Conservation (phyloP, 2,797 vertebrate genomes). For the Acanthiza pusilla region DNA sequence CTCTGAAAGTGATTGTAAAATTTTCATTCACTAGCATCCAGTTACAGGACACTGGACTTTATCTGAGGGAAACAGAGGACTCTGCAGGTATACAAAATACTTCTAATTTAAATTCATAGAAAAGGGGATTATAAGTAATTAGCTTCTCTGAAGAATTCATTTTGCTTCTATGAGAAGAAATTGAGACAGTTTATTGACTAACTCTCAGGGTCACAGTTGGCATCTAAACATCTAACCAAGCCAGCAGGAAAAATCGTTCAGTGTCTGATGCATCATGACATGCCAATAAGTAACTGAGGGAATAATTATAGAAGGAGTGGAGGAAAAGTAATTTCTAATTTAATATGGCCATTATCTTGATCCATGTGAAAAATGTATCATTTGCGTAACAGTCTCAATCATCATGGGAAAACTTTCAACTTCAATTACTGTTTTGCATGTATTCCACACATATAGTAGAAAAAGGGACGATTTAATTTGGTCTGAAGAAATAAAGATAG, state of each 20-base stretch:
- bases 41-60: not conserved
- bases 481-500: not conserved
- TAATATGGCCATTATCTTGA: not conserved
- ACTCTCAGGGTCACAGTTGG: not conserved
- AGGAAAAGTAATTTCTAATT: not conserved
- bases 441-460: not conserved
- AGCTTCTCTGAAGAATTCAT: not conserved
- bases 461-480: not conserved
- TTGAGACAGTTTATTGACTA: not conserved
- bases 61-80: not conserved
- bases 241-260: not conserved
- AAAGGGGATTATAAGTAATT: not conserved
- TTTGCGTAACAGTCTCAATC: not conserved
- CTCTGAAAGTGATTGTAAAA: not conserved
- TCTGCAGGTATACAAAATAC: not conserved
- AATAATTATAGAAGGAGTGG: not conserved
- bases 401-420: not conserved
- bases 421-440: not conserved
- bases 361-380: not conserved
- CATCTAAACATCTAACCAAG: not conserved
- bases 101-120: not conserved
- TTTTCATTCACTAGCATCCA: not conserved
- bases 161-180: not conserved
- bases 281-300: not conserved
- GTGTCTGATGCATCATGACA: not conserved